Conservation (phyloP, 2,113 vertebrate genomes). For the Oophaga pumilio region DNA sequence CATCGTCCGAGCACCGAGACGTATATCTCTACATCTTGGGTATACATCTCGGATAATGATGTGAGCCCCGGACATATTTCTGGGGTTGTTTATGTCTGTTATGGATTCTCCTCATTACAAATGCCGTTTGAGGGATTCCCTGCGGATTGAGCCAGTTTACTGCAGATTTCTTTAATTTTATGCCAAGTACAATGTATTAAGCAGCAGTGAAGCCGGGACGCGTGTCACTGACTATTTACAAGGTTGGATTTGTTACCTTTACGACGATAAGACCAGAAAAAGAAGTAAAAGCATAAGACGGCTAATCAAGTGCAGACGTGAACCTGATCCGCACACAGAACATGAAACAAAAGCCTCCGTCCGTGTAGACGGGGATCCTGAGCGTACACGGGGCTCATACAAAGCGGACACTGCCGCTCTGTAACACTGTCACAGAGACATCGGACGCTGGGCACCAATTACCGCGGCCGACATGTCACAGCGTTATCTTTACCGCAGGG, state of each 20-base stretch:
- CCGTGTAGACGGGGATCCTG: not conserved
- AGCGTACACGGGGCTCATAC: not conserved
- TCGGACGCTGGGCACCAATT: not conserved
- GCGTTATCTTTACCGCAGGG: no score
- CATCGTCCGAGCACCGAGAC: conserved; percentile 73
- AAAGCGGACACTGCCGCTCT: no score
- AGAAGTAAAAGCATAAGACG: conserved; percentile 61
- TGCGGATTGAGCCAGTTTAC: conserved; percentile 80
- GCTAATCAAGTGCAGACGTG: conserved; percentile 55
- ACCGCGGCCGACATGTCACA: no score
- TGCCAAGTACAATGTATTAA: conserved; percentile 70
- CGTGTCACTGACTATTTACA: conserved; percentile 60
- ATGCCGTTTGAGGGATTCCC: conserved; percentile 87
- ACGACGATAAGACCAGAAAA: conserved; percentile 64
- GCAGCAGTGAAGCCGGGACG: conserved; percentile 59
- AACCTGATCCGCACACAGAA: not conserved
- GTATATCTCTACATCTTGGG: conserved; percentile 75
- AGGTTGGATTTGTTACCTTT: conserved; percentile 65
- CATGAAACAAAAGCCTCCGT: not conserved
- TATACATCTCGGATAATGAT: conserved; percentile 85
- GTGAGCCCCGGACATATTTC: conserved; percentile 78
- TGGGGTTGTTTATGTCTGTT: conserved; percentile 87
- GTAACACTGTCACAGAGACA: no score
- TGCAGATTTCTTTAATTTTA: conserved; percentile 79
- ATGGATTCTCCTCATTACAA: conserved; percentile 91